Base-by-base conservation (phyloP, 1,140 invertebrate genomes). In the Drosophila neocordata region DNA sequence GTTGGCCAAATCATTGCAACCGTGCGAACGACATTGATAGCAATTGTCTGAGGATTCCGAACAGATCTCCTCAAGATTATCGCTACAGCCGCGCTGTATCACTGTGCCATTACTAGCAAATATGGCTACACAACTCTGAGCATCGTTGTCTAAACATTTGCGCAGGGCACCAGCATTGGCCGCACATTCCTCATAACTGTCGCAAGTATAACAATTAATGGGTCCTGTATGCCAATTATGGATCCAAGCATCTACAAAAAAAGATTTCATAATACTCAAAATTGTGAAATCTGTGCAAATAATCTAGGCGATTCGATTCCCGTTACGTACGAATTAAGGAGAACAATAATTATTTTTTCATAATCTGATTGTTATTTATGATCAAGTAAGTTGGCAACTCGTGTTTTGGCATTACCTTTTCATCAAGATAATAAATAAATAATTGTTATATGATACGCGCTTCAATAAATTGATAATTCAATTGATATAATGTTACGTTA, bases 151-250 rank as follows among this genome's bases (percentile, higher is more conserved):
- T 5, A 75, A 60, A 13, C 90, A 91, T 15, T 83, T 83, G 2
- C 56, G 38, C 4, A 90, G 18, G 8, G n/a, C 5, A 8, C 83
- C 90, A 0, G 66, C 41, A 9, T 75, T 57, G 1, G 35, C 61
- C 0, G 67, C 41, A 51, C 87, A 90, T 2, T 83, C 73, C 27
- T 66, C 73, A 1, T 52, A 56, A 44, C 48, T 65, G 44, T 69
- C 63, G 37, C 87, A 90, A 22, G 56, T 71, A 31, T 84, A 73
- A 18, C 88, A 90, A n/a, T 90, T 90, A 6, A 90, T 90, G 35
- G 79, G 72, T 1, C 82, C 88, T 20, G 65, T 62, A 48, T 88
- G 88, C 77, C 77, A 90, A 34, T 37, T 88, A 62, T 90, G 83
- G 5, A 74, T 31, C 61, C 65, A 74, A 18, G 79, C 73, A 66